A percentile compares a stretch with the other conserved stretches of the same genome.
Conservation (phyloP, 2,888 invertebrate genomes). For the Eurytoma adleriae region DNA sequence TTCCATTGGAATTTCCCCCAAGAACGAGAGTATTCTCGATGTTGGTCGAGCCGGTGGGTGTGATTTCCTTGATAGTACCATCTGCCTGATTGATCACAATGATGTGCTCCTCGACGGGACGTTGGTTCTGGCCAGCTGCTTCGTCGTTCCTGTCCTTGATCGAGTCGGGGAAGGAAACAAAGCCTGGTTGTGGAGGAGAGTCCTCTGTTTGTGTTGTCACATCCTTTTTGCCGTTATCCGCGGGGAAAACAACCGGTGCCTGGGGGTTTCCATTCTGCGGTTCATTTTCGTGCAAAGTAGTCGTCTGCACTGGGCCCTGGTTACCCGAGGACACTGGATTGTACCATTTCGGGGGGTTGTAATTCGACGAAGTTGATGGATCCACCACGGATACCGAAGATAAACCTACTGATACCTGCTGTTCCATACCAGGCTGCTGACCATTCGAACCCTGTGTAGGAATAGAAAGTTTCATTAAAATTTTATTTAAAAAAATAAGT, state of each 20-base stretch:
- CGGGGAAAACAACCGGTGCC: slow-evolving; percentile 58
- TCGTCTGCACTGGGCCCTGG: slow-evolving; percentile 30
- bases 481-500: slow-evolving; percentile 57
- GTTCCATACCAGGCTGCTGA: slow-evolving; percentile 59
- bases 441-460: slow-evolving; percentile 32
- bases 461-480: neutral
- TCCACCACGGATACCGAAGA: slow-evolving; percentile 62
- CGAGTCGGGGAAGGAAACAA: slow-evolving; percentile 40
- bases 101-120: slow-evolving; percentile 67
- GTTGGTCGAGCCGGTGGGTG: slow-evolving; percentile 55
- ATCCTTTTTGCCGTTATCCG: neutral
- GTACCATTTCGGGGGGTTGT: slow-evolving; percentile 64
- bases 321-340: slow-evolving; percentile 49
- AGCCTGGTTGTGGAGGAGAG: neutral
- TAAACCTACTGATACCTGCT: slow-evolving; percentile 62
- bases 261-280: slow-evolving; percentile 18
- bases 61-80: slow-evolving; percentile 66
- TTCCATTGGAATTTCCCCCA: neutral
- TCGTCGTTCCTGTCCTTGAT: slow-evolving; percentile 35
- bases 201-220: neutral
- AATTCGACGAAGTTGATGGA: slow-evolving; percentile 52
- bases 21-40: slow-evolving; percentile 16
- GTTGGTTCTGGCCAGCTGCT: neutral
- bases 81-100: slow-evolving; percentile 71
- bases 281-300: neutral